phyloP scores from a whole-genome alignment of 23 tunicate genomes.

The Halocynthia aurantium region DNA sequence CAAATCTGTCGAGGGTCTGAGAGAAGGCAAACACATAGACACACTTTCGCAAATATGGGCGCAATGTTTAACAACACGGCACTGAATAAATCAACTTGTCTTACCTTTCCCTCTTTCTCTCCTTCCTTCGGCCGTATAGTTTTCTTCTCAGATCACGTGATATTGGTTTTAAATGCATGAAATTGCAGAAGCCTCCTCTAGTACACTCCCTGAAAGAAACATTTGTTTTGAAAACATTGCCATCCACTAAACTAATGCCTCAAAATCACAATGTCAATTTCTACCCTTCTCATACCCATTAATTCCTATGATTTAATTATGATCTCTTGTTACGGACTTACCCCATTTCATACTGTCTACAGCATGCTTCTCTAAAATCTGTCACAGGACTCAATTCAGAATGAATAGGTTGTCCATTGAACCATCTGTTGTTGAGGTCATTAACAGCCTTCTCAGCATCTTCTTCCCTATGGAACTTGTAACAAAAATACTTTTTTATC shows the following conservation, averaged over 20 bases:
- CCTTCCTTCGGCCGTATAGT: slow-evolving; percentile 79
- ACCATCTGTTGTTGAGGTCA: slow-evolving; percentile 90
- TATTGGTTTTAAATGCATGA: slow-evolving; percentile 96
- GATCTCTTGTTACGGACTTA: neutral
- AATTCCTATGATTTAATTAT: too few species aligned
- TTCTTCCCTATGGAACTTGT: slow-evolving; percentile 77
- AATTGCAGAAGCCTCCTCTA: slow-evolving; percentile 93
- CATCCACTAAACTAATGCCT: neutral
- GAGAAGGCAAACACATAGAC: neutral
- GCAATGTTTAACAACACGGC: neutral
- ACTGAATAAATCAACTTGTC: neutral
- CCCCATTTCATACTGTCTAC: slow-evolving; percentile 97
- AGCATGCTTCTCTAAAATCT: slow-evolving; percentile 93
- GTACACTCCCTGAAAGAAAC: slow-evolving; percentile 58
- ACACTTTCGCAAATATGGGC: neutral
- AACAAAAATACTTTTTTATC: neutral
- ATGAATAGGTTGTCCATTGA: slow-evolving; percentile 83
- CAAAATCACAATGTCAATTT: neutral
- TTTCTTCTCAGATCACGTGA: slow-evolving; percentile 75
- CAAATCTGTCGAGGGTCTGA: neutral
- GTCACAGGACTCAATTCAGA: slow-evolving; percentile 91
- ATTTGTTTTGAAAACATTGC: neutral
- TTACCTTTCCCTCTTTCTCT: slow-evolving; percentile 15
- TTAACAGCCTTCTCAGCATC: slow-evolving; percentile 89
- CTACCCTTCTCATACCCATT: too few species aligned